Conservation (phyloP, 1,140 invertebrate species). For the Psilanteris sp. region DNA sequence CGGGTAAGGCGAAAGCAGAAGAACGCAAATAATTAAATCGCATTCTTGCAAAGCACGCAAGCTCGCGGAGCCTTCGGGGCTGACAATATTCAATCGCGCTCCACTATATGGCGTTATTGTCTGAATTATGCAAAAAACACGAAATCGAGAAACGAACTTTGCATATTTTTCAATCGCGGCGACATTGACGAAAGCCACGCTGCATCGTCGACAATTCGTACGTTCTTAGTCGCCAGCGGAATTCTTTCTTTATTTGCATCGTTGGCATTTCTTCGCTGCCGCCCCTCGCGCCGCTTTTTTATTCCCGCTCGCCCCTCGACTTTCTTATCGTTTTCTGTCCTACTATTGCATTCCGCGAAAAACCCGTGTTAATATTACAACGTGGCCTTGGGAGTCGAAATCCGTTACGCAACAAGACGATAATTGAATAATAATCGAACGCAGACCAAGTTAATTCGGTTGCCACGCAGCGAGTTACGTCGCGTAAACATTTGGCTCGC, state of each 20-base stretch:
- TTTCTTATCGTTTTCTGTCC: background rate
- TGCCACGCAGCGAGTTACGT: constrained; percentile 20
- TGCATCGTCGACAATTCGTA: constrained; percentile 62
- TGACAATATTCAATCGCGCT: constrained; percentile 41
- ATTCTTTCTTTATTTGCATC: constrained; percentile 61
- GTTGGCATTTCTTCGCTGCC: constrained; percentile 52
- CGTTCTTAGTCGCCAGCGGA: constrained; percentile 50
- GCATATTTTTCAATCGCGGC: constrained; percentile 55
- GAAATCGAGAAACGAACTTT: constrained; percentile 48
- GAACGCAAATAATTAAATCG: constrained; percentile 27
- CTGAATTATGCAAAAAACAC: constrained; percentile 61
- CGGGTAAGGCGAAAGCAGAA: background rate
- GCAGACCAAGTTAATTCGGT: constrained; percentile 17
- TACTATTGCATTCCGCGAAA: constrained; percentile 42
- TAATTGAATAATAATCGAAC: constrained; percentile 38
- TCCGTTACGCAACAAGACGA: constrained; percentile 39
- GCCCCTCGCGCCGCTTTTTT: background rate
- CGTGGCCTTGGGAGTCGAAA: constrained; percentile 31
- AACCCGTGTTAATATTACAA: constrained; percentile 46
- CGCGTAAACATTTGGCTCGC: constrained; percentile 38
- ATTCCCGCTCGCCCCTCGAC: background rate
- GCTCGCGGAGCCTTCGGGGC: too few relatives aligned
- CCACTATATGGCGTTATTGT: constrained; percentile 44
- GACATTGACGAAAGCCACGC: constrained; percentile 57
- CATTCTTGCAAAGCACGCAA: constrained; percentile 1